Evolutionary conservation across 2,113 vertebrate species (phyloP), one percentile per base, ranked within the genome.

Genomic region (Caloenas nicobarica): DNA sequence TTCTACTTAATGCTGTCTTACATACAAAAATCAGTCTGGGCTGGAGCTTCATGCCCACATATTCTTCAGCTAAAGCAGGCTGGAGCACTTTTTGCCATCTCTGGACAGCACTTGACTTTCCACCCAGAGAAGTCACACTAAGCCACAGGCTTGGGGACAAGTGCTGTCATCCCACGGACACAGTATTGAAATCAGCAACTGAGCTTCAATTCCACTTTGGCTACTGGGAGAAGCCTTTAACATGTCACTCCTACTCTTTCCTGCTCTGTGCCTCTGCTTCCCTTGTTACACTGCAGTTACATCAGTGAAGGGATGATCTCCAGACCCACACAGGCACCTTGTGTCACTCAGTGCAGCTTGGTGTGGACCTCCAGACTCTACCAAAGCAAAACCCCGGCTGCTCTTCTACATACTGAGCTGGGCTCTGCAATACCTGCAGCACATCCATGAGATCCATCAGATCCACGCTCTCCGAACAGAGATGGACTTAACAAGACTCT

Each of bases 341-440:
- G 1, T 51, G 29, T 82, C 68, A 40, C n/a, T 64, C 3, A 0
- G 26, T 24, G 53, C 51, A 53, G 38, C 40, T 60, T 0, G 0
- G 13, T 38, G 33, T 31, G 40, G 64, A 48, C 33, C 44, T 60
- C 6, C 1, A 31, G 34, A 57, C 23, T 82, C 44, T 38, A 34
- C 34, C 54, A 82, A 51, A 88, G 29, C 23, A 31, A 7, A 65
- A 50, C 8, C 23, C 24, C 0, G 0, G 26, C 40, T 78, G 36
- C 38, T 40, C 17, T 53, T 61, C 24, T 57, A 82, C 42, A 22
- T 8, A 51, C 16, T 0, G 0, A 58, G 56, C 42, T 72, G 78
- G 56, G 81, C 61, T 85, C 66, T 74, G 88, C 62, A 64, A 11
- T 44, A 40, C 24, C 4, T 8, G 18, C 33, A 48, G n/a, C 73